Base-by-base conservation (phyloP, 2,888 invertebrate genomes). In the Calliopum simillimum region DNA sequence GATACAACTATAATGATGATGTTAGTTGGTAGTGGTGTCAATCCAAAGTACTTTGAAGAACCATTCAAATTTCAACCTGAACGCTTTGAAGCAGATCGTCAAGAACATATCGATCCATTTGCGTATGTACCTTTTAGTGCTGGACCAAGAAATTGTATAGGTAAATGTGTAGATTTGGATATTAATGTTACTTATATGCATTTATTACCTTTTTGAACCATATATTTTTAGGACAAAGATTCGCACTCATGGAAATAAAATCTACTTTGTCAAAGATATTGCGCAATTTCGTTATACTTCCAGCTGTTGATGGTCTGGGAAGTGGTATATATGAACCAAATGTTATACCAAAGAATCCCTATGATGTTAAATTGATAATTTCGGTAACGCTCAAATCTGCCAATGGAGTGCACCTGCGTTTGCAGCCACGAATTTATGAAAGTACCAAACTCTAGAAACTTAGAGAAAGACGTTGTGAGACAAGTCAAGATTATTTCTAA, bases 91-190 rank as follows among this genome's bases (percentile, higher is more conserved):
- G 8, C 62, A 0, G 49, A 70, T 2, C 66, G 75, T 8, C 74
- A 74, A 3, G 69, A 66, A 1, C 51, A 75, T 3, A 71, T 76
- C 1, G 77, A 86, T 76, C 86, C 88, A 0, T 90, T 88, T 76
- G 86, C 87, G 21, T 90, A 87, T 84, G 81, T 91, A 4, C 88
- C 90, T 0, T 91, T 91, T 69, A 91, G 91, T 77, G 90, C 77
- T 88, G 89, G 71, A 55, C 74, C 75, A 21, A 70, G 73, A 43
- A 64, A 69, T 13, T 71, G 63, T 25, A 78, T 80, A 58, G 79
- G 79, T 80, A 66, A 47, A 8, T 19, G 19, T n/a, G 5, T 6
- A 14, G 43, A 25, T 16, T 1, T 13, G 33, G 5, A 51, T 53
- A 16, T 43, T 1, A 4, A 23, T 11, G 4, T 6, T 12, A 16